Evolutionary conservation across 2,888 invertebrate species (phyloP).

Genomic region (Anarsia innoxiella): DNA sequence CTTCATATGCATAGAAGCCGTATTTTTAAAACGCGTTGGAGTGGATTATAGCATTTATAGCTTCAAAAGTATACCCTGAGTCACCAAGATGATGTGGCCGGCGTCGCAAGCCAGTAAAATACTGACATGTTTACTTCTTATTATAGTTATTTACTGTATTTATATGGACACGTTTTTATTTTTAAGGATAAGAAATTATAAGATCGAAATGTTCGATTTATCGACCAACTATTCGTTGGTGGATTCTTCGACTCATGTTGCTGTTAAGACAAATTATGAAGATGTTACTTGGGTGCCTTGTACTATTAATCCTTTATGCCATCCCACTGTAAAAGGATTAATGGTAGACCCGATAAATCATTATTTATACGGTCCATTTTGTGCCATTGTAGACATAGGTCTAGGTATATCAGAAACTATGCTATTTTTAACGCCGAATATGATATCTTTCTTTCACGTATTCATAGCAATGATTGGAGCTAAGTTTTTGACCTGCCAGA

Average conservation of each 20-base stretch:
- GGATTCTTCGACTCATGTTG: conserved; percentile 40
- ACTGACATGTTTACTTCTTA: conserved; percentile 73
- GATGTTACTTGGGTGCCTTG: conserved; percentile 79
- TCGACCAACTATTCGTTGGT: conserved; percentile 25
- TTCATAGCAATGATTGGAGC: conserved; percentile 84
- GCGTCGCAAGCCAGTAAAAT: conserved; percentile 83
- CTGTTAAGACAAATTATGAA: conserved; percentile 52
- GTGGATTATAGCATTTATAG: too few species aligned
- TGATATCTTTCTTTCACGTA: conserved; percentile 88
- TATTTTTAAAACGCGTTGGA: too few species aligned
- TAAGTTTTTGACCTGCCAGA: conserved; percentile 83
- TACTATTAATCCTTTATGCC: conserved; percentile 83
- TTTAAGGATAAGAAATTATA: conserved; percentile 81
- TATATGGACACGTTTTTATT: conserved; percentile 84
- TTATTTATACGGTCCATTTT: conserved; percentile 86
- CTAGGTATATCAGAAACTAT: conserved; percentile 77
- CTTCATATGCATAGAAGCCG: too few species aligned
- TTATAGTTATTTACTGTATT: conserved; percentile 78
- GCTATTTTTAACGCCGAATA: conserved; percentile 84
- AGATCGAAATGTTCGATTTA: conserved; percentile 61
- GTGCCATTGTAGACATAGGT: conserved; percentile 81
- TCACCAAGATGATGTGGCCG: conserved; percentile 82
- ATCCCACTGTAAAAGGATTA: conserved; percentile 88
- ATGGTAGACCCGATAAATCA: conserved; percentile 90
- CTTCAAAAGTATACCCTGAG: too few species aligned